Evolutionary conservation across 1,140 invertebrate genomes (phyloP), one percentile per base, ranked within the genome.

Genomic region (Drosophila asahinai): DNA sequence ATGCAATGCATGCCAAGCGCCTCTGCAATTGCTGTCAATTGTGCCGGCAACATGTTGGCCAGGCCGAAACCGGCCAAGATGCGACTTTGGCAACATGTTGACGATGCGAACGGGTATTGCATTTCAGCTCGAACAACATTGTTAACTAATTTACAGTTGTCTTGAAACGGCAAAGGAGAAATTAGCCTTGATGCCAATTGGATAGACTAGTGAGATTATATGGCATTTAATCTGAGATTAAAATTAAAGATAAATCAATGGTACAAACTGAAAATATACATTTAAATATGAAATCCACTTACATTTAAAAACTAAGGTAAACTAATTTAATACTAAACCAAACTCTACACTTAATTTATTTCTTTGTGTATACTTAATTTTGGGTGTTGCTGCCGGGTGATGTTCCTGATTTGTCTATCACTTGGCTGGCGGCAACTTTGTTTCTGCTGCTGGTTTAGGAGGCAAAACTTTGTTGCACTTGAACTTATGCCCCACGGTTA

Each of bases 1-100:
- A 90, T 90, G 86, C 74, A 48, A 73, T 77, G 86, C 86, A 90
- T 86, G 86, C 86, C 82, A 86, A 86, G 82, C 79, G 86, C 86
- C 86, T 89, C 81, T 89, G 86, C 86, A 86, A 82, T 86, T 80
- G 75, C 86, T 89, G 86, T 90, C 86, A 89, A 89, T 81, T 81
- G 60, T 25, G 42, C 45, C 57, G 67, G 66, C 73, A 89, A 80
- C 77, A 74, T 67, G 80, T 68, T 40, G 62, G 54, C 63, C 48
- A 11, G 25, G 57, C 22, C 22, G 33, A 42, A 54, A 36, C 58
- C 22, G 52, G 51, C 42, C 43, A 22, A 30, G 54, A 40, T 51
- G 62, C 49, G 25, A 62, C 42, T 42, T 33, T 27, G 33, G 64
- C 75, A 70, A 70, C 65, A 73, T 76, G 71, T 68, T 73, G 55